Base-by-base conservation (phyloP, 2,113 vertebrate species). In the Prietella phreatophila region DNA sequence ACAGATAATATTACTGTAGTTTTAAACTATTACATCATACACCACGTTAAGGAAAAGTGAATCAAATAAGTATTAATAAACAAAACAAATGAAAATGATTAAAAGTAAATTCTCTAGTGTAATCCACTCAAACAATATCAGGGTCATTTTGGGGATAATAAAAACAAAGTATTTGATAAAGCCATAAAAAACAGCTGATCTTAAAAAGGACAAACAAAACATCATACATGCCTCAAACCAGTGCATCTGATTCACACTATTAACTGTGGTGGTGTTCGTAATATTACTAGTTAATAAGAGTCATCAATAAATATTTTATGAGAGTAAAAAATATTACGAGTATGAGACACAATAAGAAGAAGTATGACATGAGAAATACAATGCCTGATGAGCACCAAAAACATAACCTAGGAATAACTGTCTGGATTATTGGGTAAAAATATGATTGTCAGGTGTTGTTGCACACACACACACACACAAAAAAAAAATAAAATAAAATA, bases 391-490 rank as follows among this genome's bases (percentile, higher is more conserved):
- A 53, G 53, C 56, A 84, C 56, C 30, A 61, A 61, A 83, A 79
- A 36, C 15, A 87, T 42, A 25, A 84, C 15, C 39, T 65, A 78
- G 53, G 7, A 56, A 83, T 81, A 73, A 60, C 69, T 53, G 56
- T 84, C 60, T 88, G 82, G 78, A 85, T 88, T 88, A 63, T 81
- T 47, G 73, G 55, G 55, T 80, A 76, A 87, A 79, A 83, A 56
- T 71, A 76, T 78, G 90, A 91, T 91, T 89, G 88, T 91, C 90
- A 67, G 81, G 58, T 88, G 88, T 88, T 76, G 30, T 83, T 75
- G 50, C 47, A 81, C 53, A 79, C 42, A 47, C 42, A 47, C 42
- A 47, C 42, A 47, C 42, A 47, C 6, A 47, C 6, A 47, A 36
- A 36, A 50, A 73, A 27, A 42, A 25, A 67, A 73, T 15, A 65